Conservation (phyloP, 2,888 invertebrate species). For the Cheilosia vulpina region DNA sequence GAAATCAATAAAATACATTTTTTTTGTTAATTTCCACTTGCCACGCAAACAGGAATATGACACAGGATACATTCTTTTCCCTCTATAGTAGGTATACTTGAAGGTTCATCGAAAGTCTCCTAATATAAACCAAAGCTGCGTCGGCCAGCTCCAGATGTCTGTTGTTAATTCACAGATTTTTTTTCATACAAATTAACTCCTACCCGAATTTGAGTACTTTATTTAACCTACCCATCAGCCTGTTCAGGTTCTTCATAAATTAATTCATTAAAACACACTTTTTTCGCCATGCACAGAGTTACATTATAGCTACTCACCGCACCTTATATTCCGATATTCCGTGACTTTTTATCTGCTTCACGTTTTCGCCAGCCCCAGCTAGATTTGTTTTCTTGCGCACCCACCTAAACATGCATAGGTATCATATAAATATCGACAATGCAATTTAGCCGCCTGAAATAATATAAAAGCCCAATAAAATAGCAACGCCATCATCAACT, state of each 20-base stretch:
- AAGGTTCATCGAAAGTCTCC: too few relatives aligned
- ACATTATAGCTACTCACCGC: not conserved
- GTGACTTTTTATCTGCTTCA: not conserved
- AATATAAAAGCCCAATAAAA: conserved; percentile 56
- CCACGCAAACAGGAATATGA: too few relatives aligned
- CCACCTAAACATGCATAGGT: not conserved
- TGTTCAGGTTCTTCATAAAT: not conserved
- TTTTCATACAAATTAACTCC: too few relatives aligned
- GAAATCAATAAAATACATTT: too few relatives aligned
- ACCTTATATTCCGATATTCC: not conserved
- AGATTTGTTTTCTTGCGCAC: not conserved
- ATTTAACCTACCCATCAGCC: too few relatives aligned
- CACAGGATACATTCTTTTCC: too few relatives aligned
- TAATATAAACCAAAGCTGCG: too few relatives aligned
- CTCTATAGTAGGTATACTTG: too few relatives aligned
- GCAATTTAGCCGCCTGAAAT: conserved; percentile 50
- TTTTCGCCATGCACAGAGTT: not conserved
- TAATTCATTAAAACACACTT: not conserved
- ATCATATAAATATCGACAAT: conserved; percentile 43
- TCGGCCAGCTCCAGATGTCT: too few relatives aligned
- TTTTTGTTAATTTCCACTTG: too few relatives aligned
- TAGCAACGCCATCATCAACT: conserved; percentile 30
- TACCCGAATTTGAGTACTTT: too few relatives aligned
- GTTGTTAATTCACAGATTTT: too few relatives aligned
- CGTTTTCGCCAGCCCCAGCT: not conserved